A percentile compares a stretch with the other conserved stretches of the same genome.
These are phyloP conservation scores for Urocitellus parryii DNA, from an alignment of 2,113 vertebrate species.

Conservation along the genomic window DNA sequence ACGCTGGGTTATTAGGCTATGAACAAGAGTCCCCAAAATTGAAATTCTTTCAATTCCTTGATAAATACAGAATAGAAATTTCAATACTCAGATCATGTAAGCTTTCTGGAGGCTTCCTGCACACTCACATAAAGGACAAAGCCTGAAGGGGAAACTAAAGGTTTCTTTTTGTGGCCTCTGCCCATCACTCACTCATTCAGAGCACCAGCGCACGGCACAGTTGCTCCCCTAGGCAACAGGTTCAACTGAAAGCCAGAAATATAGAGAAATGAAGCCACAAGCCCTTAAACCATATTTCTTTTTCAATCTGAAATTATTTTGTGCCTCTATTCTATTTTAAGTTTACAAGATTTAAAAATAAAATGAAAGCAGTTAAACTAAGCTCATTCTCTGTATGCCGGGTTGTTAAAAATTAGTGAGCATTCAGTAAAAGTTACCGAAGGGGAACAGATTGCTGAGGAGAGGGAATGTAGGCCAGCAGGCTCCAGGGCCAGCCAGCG, in stretches of 20 bases:
- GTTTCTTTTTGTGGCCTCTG: neutral
- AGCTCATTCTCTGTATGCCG: neutral
- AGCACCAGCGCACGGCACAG: neutral
- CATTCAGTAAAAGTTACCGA: neutral
- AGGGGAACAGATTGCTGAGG: neutral
- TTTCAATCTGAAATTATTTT: slow-evolving; percentile 25
- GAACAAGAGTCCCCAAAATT: neutral
- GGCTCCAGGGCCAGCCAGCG: neutral
- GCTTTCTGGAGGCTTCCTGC: neutral
- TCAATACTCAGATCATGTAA: neutral
- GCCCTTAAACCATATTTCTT: neutral
- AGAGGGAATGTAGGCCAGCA: neutral
- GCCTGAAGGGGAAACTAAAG: neutral
- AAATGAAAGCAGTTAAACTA: neutral
- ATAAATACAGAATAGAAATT: neutral
- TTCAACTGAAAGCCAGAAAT: neutral
- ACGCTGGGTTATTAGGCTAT: neutral
- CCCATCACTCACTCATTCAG: neutral
- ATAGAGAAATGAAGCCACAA: neutral
- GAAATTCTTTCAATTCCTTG: slow-evolving; percentile 28
- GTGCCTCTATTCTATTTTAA: neutral
- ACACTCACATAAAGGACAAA: neutral
- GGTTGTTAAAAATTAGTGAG: slow-evolving; percentile 26
- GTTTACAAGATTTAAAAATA: slow-evolving; percentile 31
- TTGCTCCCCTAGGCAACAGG: neutral